Percentiles rank a stretch among this genome's conserved stretches.
Conservation (phyloP, 2,797 vertebrate species). For the Leptoclinus maculatus region DNA sequence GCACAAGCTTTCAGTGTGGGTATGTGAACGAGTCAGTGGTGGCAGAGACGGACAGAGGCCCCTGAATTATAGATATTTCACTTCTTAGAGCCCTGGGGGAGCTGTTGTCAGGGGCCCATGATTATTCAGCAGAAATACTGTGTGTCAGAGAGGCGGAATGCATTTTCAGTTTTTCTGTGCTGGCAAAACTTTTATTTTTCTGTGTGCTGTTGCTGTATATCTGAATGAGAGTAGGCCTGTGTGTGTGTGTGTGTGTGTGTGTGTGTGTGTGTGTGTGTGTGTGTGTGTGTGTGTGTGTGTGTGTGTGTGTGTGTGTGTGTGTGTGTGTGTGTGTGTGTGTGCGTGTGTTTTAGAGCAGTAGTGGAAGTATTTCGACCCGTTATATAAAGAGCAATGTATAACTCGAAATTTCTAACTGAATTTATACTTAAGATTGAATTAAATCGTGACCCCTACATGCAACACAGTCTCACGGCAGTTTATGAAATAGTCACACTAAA, state of each 20-base stretch:
- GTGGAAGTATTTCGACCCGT: background rate
- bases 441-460: background rate
- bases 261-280: too few relatives aligned
- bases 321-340: too few relatives aligned
- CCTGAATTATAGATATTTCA: constrained; percentile 22
- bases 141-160: background rate
- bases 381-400: background rate
- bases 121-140: background rate
- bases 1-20: constrained; percentile 10
- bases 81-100: background rate
- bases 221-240: background rate
- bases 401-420: background rate
- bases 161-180: background rate
- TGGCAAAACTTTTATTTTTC: background rate
- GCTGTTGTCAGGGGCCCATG: background rate
- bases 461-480: too few relatives aligned
- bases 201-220: background rate
- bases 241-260: background rate
- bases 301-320: too few relatives aligned
- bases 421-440: background rate
- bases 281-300: too few relatives aligned
- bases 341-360: background rate
- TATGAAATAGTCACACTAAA: too few relatives aligned
- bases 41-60: background rate
- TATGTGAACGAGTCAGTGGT: constrained; percentile 10